Percentiles rank a stretch among this genome's conserved stretches.
Conservation (phyloP, 30 jellyfish, hydroid and myxozoan species). For the Mastigias papua region DNA sequence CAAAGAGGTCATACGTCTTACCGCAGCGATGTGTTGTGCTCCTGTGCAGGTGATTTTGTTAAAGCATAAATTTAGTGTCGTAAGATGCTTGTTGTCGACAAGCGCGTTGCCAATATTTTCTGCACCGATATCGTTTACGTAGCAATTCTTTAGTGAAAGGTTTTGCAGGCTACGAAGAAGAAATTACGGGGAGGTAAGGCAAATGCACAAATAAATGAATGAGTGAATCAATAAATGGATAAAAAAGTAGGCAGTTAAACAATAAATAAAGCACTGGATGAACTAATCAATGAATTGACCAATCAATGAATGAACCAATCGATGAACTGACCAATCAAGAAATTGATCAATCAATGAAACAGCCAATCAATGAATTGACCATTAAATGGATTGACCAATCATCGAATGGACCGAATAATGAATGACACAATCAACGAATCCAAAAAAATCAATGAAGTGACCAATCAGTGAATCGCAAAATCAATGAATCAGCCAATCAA, state of each 20-base stretch:
- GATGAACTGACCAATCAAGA: neutral
- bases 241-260: neutral
- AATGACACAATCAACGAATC: too few species aligned
- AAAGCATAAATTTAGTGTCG: slow-evolving; percentile 84
- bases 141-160: slow-evolving; percentile 83
- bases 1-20: slow-evolving; percentile 13
- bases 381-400: too few species aligned
- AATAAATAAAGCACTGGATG: neutral
- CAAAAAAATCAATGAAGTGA: too few species aligned
- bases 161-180: slow-evolving; percentile 71
- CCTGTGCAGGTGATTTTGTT: slow-evolving; percentile 90
- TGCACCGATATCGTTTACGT: slow-evolving; percentile 90
- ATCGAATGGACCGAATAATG: too few species aligned
- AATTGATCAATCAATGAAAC: too few species aligned
- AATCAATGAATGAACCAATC: neutral
- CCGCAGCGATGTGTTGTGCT: slow-evolving; percentile 80
- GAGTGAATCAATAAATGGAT: neutral
- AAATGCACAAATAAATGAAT: neutral
- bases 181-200: neutral
- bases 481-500: too few species aligned
- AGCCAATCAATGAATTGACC: too few species aligned
- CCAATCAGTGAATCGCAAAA: too few species aligned
- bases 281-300: neutral
- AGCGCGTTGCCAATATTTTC: slow-evolving; percentile 75
- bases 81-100: slow-evolving; percentile 64